A percentile compares a stretch with the other conserved stretches of the same genome.
Evolutionary conservation across 1,140 invertebrate species (phyloP).

Genomic region (Meloidogyne chitwoodi): DNA sequence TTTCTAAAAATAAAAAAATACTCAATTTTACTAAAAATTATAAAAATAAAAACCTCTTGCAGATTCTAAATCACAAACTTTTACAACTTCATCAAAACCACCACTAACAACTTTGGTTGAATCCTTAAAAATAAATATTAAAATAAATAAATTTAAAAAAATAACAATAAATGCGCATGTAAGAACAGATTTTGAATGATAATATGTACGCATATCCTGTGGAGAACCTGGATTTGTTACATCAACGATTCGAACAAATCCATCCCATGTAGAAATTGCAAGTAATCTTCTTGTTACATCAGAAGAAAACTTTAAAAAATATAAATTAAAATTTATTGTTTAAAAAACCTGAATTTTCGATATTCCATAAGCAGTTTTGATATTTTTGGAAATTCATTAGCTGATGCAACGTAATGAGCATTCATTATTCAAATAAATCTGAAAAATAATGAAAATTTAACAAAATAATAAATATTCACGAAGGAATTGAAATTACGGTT

Average conservation of each 20-base stretch:
- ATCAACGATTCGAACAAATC: constrained; percentile 49
- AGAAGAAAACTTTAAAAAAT: constrained; percentile 47
- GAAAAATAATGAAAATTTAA: no score
- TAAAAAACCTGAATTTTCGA: constrained; percentile 43
- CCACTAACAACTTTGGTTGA: constrained; percentile 63
- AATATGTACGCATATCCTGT: constrained; percentile 42
- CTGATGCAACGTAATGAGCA: constrained; percentile 41
- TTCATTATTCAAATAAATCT: constrained; percentile 26
- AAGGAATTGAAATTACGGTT: no score
- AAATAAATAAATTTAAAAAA: constrained; percentile 4
- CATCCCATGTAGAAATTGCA: constrained; percentile 51
- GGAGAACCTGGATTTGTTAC: constrained; percentile 40
- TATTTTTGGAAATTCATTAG: constrained; percentile 41
- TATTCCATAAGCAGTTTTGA: constrained; percentile 35
- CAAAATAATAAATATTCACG: no score
- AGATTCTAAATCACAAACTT: constrained; percentile 77
- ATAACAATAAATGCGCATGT: constrained; percentile 49
- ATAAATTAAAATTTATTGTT: not conserved
- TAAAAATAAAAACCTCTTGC: constrained; percentile 30
- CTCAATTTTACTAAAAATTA: constrained; percentile 19
- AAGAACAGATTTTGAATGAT: constrained; percentile 50
- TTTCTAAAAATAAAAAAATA: constrained; percentile 66
- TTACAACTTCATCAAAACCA: constrained; percentile 82
- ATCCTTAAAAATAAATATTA: constrained; percentile 36
- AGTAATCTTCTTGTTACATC: constrained; percentile 41